Base-by-base conservation (phyloP, 2,797 vertebrate genomes). In the Coccyzus lansbergi region DNA sequence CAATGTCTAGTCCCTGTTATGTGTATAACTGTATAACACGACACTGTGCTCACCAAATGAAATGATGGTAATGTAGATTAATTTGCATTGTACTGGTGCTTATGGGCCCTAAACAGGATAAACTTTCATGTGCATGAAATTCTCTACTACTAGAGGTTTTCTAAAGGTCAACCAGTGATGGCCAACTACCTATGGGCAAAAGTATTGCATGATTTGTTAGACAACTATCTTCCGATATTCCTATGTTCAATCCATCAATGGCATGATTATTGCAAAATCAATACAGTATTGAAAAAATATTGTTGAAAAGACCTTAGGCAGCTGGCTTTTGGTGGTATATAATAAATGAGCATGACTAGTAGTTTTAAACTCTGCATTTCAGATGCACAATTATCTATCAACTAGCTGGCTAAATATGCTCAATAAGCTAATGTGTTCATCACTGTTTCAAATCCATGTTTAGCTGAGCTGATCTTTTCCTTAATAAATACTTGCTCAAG, bases 211-310 rank as follows among this genome's bases (percentile, higher is more conserved):
- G 51, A 64, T 84, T 93, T 88, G 46, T 88, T 78, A 88, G 76
- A 77, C 60, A n/a, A 33, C 65, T 5, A 4, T 62, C 62, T 92
- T 86, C 77, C n/a, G 81, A 21, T 76, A 55, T 33, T 64, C 63
- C 18, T 82, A 20, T 7, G 7, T 55, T 92, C 18, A 48, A 64
- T 85, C 55, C 33, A 42, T 86, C 89, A 83, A 51, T 31, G 38
- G 12, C 31, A 52, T 74, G 26, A 68, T 58, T 86, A 95, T 67
- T 86, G 52, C 28, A 74, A 96, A 96, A 94, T 95, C 90, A 90
- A 90, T 90, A 62, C 0, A 1, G 64, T 58, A 79, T 51, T 69
- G 38, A 74, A 92, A 92, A 76, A 68, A 42, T 15, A 6, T 15
- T 55, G 21, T 83, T 88, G n/a, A 79, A 82, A 92, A 94, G 21